A percentile compares a stretch with the other conserved stretches of the same genome.
Evolutionary conservation across 2,113 vertebrate species (phyloP).

Genomic region (Tinamus guttatus): DNA sequence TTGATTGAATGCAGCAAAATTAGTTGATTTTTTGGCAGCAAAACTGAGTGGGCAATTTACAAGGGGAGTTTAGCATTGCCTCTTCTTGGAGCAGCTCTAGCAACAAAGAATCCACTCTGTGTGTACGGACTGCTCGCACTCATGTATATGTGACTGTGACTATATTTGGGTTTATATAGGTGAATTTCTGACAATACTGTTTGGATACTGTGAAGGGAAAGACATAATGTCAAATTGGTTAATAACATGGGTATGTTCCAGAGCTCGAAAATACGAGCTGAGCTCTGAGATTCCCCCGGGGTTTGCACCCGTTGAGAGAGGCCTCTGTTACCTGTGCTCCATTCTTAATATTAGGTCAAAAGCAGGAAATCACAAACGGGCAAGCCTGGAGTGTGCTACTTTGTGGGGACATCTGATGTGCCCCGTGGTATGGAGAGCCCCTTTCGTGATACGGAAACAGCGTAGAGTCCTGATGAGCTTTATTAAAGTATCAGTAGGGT

Average conservation of each 20-base stretch:
- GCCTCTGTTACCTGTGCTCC: not conserved
- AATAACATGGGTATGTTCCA: not conserved
- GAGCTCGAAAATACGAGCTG: not conserved
- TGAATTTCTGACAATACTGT: not conserved
- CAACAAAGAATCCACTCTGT: not conserved
- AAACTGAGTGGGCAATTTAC: not conserved
- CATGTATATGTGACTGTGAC: not conserved
- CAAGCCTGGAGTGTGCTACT: not conserved
- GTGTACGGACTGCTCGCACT: not conserved
- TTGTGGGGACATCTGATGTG: not conserved
- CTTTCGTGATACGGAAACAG: not conserved
- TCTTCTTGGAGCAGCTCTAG: not conserved
- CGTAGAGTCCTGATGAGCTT: constrained; percentile 7
- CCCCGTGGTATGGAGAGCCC: not conserved
- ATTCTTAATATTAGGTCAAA: not conserved
- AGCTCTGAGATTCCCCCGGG: not conserved
- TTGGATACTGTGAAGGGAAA: not conserved
- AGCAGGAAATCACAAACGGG: not conserved
- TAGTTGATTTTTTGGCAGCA: not conserved
- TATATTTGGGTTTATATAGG: not conserved
- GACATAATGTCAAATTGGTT: not conserved
- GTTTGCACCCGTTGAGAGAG: not conserved
- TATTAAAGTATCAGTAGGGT: not conserved
- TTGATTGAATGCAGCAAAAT: not conserved
- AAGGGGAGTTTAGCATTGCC: not conserved